These are phyloP conservation scores for Apeltes quadracus DNA, from an alignment of 2,113 vertebrate genomes.

Conservation along the genomic window DNA sequence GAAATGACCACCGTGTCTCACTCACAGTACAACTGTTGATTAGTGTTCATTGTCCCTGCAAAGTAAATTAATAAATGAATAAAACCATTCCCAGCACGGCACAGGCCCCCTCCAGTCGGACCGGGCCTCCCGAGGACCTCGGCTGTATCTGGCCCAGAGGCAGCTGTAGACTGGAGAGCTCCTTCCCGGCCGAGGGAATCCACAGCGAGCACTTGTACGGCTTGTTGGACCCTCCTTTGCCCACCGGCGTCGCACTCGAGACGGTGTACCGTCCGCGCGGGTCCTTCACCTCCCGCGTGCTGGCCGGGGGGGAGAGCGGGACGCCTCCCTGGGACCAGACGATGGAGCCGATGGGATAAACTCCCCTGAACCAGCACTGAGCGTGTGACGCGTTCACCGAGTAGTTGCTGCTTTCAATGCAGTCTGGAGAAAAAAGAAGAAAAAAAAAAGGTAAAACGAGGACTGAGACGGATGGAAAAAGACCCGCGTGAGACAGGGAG, in stretches of 20 bases:
- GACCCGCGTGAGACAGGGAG: too few species aligned
- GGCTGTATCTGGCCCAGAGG: accelerated
- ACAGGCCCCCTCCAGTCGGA: conserved; percentile 18
- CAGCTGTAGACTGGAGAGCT: accelerated
- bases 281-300: not conserved
- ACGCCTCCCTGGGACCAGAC: conserved; percentile 31
- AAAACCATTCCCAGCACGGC: conserved; percentile 1
- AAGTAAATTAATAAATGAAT: too few species aligned
- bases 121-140: not conserved
- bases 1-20: too few species aligned
- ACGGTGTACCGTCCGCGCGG: conserved; percentile 2
- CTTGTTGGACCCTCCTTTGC: not conserved
- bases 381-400: not conserved
- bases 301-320: not conserved
- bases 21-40: too few species aligned
- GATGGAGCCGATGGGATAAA: conserved; percentile 35
- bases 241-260: not conserved
- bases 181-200: not conserved
- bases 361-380: conserved; percentile 41
- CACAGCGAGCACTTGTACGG: conserved; percentile 43
- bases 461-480: not conserved
- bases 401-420: accelerated
- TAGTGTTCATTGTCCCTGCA: too few species aligned
- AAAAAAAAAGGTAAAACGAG: too few species aligned
- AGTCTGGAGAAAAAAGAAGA: conserved; percentile 46